phyloP scores from a whole-genome alignment of 1,140 invertebrate genomes.

The Gonioctena quinquepunctata region DNA sequence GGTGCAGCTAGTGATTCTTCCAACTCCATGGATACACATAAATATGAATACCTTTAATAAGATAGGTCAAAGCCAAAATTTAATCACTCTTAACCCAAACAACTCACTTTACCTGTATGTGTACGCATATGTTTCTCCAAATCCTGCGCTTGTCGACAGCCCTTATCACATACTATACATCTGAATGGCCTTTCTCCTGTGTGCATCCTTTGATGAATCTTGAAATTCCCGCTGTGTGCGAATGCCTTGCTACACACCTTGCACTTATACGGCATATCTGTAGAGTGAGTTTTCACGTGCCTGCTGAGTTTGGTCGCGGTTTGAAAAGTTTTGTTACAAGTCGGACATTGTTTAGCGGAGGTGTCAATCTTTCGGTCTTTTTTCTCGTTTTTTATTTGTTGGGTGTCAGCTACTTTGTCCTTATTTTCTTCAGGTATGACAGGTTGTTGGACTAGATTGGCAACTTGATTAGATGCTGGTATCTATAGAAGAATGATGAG shows the following conservation, averaged over 20 bases:
- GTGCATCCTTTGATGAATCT: constrained; percentile 65
- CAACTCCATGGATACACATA: too few species aligned
- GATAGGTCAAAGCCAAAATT: too few species aligned
- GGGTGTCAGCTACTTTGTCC: constrained; percentile 31
- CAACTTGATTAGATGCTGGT: background rate
- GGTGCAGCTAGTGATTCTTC: too few species aligned
- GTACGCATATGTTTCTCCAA: constrained; percentile 63
- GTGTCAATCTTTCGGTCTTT: constrained; percentile 2
- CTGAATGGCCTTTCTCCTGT: constrained; percentile 65
- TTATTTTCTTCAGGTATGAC: constrained; percentile 6
- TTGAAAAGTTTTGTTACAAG: constrained; percentile 62
- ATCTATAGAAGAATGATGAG: too few species aligned
- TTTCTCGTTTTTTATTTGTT: background rate
- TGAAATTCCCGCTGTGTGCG: constrained; percentile 66
- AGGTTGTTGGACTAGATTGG: background rate
- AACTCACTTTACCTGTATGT: constrained; percentile 59
- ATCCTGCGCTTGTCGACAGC: constrained; percentile 62
- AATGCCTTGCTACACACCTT: constrained; percentile 72
- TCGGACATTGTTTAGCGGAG: constrained; percentile 57
- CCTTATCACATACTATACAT: constrained; percentile 65
- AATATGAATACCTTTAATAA: too few species aligned
- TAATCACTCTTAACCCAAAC: background rate
- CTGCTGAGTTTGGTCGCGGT: constrained; percentile 62
- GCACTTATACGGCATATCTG: constrained; percentile 73
- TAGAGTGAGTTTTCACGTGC: constrained; percentile 66